Percentiles rank a stretch among this genome's conserved stretches.
phyloP scores from a whole-genome alignment of 2,888 invertebrate genomes.

The Chrysolina oricalcia region DNA sequence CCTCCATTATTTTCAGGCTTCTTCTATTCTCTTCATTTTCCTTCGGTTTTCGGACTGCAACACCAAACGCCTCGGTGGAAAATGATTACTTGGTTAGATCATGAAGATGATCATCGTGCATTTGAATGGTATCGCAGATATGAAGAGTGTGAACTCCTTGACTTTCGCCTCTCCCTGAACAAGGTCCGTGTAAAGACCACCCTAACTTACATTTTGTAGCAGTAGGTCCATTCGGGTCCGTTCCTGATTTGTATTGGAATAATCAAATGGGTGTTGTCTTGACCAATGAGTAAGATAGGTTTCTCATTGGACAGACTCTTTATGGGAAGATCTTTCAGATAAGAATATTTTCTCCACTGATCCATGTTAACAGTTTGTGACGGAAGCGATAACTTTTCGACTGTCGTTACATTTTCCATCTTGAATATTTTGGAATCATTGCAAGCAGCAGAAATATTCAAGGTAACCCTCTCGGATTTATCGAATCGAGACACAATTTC shows the following conservation, averaged over 20 bases:
- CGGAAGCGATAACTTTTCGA: not conserved
- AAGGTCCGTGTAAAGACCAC: not conserved
- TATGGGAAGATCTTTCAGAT: too few relatives aligned
- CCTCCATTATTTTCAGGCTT: not conserved
- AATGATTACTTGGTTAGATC: not conserved
- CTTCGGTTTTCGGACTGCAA: not conserved
- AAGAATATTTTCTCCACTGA: not conserved
- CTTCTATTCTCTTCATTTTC: not conserved
- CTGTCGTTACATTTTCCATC: not conserved
- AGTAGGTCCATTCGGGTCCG: not conserved
- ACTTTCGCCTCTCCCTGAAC: not conserved
- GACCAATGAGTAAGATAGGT: too few relatives aligned
- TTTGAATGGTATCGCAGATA: not conserved
- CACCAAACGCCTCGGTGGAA: not conserved
- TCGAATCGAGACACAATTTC: not conserved
- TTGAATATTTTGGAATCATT: not conserved
- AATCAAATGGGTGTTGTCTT: not conserved
- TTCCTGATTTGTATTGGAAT: not conserved
- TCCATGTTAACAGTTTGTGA: not conserved
- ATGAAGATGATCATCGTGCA: conserved; percentile 1
- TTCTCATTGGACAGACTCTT: too few relatives aligned
- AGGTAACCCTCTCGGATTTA: too few relatives aligned
- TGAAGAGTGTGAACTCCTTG: not conserved
- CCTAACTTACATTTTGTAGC: not conserved
- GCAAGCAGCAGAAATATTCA: not conserved